Conservation (phyloP, 2,888 invertebrate species). For the Drepanosiphum platanoidis region DNA sequence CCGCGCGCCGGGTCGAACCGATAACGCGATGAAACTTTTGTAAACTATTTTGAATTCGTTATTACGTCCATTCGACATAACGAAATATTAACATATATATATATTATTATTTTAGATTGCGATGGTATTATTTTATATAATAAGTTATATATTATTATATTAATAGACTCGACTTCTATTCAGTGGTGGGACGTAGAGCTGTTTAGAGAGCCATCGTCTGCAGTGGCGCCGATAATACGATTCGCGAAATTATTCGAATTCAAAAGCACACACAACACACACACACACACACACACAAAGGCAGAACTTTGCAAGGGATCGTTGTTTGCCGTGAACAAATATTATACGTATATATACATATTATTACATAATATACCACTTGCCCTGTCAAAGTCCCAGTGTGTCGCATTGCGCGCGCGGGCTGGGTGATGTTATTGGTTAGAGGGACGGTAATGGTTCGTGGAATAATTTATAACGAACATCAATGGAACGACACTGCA, state of each 20-base stretch:
- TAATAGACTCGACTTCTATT: not conserved
- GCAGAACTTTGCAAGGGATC: not conserved
- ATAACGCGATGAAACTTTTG: too few species aligned
- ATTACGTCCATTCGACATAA: too few species aligned
- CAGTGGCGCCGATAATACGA: not conserved
- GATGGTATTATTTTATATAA: too few species aligned
- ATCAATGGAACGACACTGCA: not conserved
- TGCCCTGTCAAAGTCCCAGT: not conserved
- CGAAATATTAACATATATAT: too few species aligned
- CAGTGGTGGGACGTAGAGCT: not conserved
- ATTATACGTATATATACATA: not conserved
- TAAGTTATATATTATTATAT: not conserved
- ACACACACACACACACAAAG: not conserved
- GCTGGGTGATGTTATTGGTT: not conserved
- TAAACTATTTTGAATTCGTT: too few species aligned
- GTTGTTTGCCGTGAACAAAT: not conserved
- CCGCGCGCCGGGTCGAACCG: too few species aligned
- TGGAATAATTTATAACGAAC: constrained; percentile 18
- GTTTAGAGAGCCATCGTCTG: not conserved
- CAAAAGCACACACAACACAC: not conserved
- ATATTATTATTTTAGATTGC: too few species aligned
- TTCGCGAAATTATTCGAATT: not conserved
- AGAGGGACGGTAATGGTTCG: not conserved
- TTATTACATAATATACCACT: not conserved
- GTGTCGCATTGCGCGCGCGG: not conserved